Evolutionary conservation across 1,140 invertebrate genomes (phyloP), one percentile per base, ranked within the genome.

Genomic region (Caenorhabditis brenneri): DNA sequence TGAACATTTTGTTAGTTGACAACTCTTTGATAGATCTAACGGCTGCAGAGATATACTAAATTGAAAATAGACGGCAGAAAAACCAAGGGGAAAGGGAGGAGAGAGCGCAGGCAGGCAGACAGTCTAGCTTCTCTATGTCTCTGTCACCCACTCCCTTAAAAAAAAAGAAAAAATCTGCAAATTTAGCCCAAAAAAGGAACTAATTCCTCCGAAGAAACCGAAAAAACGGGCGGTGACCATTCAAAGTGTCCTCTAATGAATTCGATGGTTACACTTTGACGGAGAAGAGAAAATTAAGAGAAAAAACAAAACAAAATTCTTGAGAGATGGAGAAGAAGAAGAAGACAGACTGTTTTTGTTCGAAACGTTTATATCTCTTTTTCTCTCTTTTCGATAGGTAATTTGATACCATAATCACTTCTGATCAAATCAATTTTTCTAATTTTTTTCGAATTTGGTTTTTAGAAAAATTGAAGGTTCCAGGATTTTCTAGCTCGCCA

Each of bases 311-410:
- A 51, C 49, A 51, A 22, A 51, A 7, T n/a, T 19, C 5, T 51
- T 6, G n/a, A n/a, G n/a, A n/a, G n/a, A n/a, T n/a, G 15, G 53
- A 58, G 29, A 58, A 3, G 36, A 33, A 36, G 16, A 65, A 36
- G 31, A 33, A 10, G 58, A 36, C 24, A 65, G 58, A 65, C 58
- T 65, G 58, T 65, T 65, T 65, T 65, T n/a, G 58, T 65, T 65
- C 16, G 29, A 29, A 27, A 27, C 22, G 24, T 65, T 65, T 15
- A n/a, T 19, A 16, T 65, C 19, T 19, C 3, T 65, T 7, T 65
- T 19, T 7, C 36, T 4, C 15, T 19, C 24, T 24, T 33, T 65
- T 15, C 16, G 15, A 15, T 19, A 33, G n/a, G 9, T 65, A 65
- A 65, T 65, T 33, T 65, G 58, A 65, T 65, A 65, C 29, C 31